These are phyloP conservation scores for Melierax canorus DNA, from an alignment of 2,113 vertebrate genomes.

Conservation along the genomic window DNA sequence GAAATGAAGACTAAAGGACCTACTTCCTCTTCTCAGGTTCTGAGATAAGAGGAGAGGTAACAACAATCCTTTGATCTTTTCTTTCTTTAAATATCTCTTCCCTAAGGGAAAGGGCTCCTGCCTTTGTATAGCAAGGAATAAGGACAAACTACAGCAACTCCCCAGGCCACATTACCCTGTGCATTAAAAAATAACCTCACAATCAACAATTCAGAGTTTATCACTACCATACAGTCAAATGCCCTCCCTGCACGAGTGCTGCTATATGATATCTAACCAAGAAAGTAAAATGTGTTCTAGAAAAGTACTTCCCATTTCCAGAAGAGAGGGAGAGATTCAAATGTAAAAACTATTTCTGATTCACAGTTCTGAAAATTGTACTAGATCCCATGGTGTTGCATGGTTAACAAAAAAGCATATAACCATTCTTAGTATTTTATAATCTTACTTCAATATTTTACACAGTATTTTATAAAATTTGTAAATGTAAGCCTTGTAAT, in stretches of 20 bases:
- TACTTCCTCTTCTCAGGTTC: background rate
- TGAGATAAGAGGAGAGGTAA: background rate
- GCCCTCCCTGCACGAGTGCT: background rate
- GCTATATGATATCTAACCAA: background rate
- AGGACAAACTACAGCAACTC: background rate
- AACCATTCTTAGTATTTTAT: background rate
- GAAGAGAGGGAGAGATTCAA: background rate
- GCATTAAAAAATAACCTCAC: background rate
- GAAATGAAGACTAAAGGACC: background rate
- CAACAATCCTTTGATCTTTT: background rate
- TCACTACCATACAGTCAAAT: background rate
- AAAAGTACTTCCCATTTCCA: background rate
- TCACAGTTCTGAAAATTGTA: background rate
- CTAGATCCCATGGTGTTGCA: background rate
- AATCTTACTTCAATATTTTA: background rate
- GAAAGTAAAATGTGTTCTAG: background rate
- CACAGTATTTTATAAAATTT: background rate
- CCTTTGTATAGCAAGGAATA: background rate
- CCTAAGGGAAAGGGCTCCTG: background rate
- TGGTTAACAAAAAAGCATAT: background rate
- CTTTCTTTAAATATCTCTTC: background rate
- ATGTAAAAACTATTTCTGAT: background rate
- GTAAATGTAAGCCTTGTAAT: background rate
- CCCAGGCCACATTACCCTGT: fast-evolving
- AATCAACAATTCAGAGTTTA: background rate